phyloP scores from a whole-genome alignment of 1,140 invertebrate genomes.

The Macrobrachium nipponense region DNA sequence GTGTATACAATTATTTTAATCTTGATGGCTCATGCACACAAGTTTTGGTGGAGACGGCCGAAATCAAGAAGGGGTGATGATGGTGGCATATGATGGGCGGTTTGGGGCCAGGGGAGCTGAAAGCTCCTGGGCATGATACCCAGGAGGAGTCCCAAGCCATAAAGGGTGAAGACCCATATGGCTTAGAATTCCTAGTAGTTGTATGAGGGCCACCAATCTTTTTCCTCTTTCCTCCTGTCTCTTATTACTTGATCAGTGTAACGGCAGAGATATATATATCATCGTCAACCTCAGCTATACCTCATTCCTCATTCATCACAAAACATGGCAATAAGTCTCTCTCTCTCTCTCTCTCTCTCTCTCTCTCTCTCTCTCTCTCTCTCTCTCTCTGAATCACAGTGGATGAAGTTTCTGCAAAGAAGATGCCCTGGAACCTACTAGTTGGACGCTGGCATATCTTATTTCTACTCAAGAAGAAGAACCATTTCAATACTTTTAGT shows the following conservation, averaged over 20 bases:
- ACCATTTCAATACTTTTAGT: too few relatives aligned
- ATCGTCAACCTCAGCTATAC: not conserved
- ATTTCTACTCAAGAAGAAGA: too few relatives aligned
- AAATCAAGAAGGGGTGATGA: not conserved
- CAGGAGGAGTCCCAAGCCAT: not conserved
- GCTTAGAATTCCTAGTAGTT: too few relatives aligned
- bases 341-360: not conserved
- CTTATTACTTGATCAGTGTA: too few relatives aligned
- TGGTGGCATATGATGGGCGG: constrained; percentile 12
- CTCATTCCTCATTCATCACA: constrained; percentile 2
- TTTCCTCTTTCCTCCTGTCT: too few relatives aligned
- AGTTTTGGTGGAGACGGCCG: constrained; percentile 36
- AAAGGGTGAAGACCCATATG: too few relatives aligned
- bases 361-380: not conserved
- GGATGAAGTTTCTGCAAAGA: not conserved
- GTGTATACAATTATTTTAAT: constrained; percentile 39
- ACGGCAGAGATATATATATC: too few relatives aligned
- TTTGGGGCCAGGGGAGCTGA: not conserved
- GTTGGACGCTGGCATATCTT: too few relatives aligned
- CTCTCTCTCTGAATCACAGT: not conserved
- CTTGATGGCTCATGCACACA: constrained; percentile 45
- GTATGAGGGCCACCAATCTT: too few relatives aligned
- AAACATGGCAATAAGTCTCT: not conserved
- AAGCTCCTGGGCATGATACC: constrained; percentile 32
- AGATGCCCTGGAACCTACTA: too few relatives aligned